Evolutionary conservation across 2,797 vertebrate species (phyloP).

Genomic region (Chloroceryle inda): DNA sequence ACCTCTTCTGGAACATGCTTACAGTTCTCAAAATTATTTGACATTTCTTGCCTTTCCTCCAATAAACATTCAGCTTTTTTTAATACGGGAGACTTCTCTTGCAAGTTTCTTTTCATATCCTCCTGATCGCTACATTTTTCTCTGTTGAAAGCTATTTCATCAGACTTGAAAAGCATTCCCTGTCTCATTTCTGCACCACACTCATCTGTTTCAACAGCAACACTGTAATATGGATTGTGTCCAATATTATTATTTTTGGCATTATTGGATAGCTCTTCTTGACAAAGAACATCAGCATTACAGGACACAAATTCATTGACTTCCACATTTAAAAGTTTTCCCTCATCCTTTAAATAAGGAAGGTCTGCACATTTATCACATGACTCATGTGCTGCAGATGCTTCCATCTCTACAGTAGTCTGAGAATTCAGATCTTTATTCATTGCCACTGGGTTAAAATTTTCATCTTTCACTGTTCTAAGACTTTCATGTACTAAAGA

Average conservation of each 20-base stretch:
- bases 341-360: slow-evolving; percentile 73
- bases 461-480: slow-evolving; percentile 74
- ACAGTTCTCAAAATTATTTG: slow-evolving; percentile 10
- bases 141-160: neutral
- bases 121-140: slow-evolving; percentile 19
- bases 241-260: slow-evolving; percentile 82
- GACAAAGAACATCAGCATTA: slow-evolving; percentile 60
- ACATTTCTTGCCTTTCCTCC: slow-evolving; percentile 67
- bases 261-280: slow-evolving; percentile 77
- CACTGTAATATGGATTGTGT: neutral
- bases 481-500: slow-evolving; percentile 73
- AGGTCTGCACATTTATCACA: slow-evolving; percentile 61
- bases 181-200: neutral
- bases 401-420: slow-evolving; percentile 75
- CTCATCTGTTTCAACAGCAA: slow-evolving; percentile 37
- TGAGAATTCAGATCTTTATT: slow-evolving; percentile 47
- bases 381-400: slow-evolving; percentile 74
- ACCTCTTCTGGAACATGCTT: slow-evolving; percentile 69
- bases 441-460: slow-evolving; percentile 50
- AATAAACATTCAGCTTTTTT: slow-evolving; percentile 58
- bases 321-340: slow-evolving; percentile 68
- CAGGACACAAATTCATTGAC: slow-evolving; percentile 79
- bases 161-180: neutral
- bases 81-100: neutral
- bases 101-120: neutral